Evolutionary conservation across 2,797 vertebrate species (phyloP), one percentile per base, ranked within the genome.

Genomic region (Tolypeutes matacus): DNA sequence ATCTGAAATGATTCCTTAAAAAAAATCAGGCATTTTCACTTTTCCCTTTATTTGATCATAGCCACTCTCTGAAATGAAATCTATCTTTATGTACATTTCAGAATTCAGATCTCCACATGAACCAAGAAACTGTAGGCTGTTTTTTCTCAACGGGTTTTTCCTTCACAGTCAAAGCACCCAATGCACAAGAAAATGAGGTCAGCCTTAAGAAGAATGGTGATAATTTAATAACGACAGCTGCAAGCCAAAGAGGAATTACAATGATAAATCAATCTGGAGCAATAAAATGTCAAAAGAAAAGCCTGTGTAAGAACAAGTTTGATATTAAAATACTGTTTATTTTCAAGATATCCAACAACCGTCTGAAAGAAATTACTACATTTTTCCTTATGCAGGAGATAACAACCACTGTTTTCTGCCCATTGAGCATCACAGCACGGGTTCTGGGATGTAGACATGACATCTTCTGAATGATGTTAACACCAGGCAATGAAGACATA

Each of bases 161-260:
- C 8, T 88, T 77, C 72, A 69, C 25, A 65, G 42, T 15, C 80
- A 86, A 89, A 78, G 64, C 18, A 72, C 29, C 69, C 20, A 65
- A n/a, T 51, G 42, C 29, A 36, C 2, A 69, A 85, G 72, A 85
- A 95, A 91, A 94, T 91, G 56, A 96, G 78, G 62, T 95, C 42
- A 95, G 49, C 31, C 29, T 46, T 77, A 93, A 78, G 78, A 94
- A 90, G 65, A 77, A 95, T 39, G 29, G 60, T 85, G 83, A 96
- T 91, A 56, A 89, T 76, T 92, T 86, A 73, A 81, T 72, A 95
- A 77, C 31, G 69, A 12, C 0, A 0, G 27, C 25, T 73, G n/a
- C 0, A 69, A 94, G 77, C 56, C 72, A 91, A 75, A 92, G 51
- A 91, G 70, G 83, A 96, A 93, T 86, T 84, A 36, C 49, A 93